phyloP scores from a whole-genome alignment of 2,113 vertebrate genomes.

The Kryptolebias marmoratus region DNA sequence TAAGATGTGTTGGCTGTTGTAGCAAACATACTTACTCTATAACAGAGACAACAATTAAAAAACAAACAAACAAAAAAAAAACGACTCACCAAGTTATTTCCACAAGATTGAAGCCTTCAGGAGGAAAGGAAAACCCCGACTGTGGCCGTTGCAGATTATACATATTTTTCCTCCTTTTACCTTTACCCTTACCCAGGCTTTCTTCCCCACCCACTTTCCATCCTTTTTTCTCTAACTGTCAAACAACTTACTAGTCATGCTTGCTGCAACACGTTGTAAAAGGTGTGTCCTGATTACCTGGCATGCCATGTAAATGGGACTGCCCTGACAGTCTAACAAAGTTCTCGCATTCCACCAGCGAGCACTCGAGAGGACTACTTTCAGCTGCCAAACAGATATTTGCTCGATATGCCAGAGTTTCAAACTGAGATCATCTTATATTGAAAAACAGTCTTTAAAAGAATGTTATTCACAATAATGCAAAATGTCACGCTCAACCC shows the following conservation, averaged over 20 bases:
- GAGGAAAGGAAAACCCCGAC: neutral
- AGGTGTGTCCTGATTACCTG: conserved; percentile 84
- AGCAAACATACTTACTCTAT: neutral
- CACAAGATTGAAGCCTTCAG: neutral
- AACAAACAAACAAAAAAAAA: neutral
- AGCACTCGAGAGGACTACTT: neutral
- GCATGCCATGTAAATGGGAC: conserved; percentile 71
- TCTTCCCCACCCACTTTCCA: conserved; percentile 2
- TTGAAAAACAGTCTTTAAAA: no score
- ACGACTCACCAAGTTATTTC: conserved; percentile 50
- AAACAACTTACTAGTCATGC: conserved; percentile 60
- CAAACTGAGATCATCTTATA: no score
- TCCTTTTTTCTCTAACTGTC: conserved; percentile 11
- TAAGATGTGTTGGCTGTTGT: neutral
- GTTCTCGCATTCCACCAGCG: conserved; percentile 67
- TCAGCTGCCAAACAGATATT: neutral
- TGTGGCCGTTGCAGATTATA: conserved; percentile 15
- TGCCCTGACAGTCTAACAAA: conserved; percentile 78
- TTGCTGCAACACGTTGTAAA: conserved; percentile 74
- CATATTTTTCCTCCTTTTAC: conserved; percentile 36
- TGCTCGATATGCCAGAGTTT: neutral
- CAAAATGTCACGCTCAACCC: no score
- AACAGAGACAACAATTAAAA: neutral
- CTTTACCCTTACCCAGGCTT: conserved; percentile 27
- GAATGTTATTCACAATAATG: no score